phyloP scores from a whole-genome alignment of 1,140 invertebrate genomes.

The Argopecten irradians region DNA sequence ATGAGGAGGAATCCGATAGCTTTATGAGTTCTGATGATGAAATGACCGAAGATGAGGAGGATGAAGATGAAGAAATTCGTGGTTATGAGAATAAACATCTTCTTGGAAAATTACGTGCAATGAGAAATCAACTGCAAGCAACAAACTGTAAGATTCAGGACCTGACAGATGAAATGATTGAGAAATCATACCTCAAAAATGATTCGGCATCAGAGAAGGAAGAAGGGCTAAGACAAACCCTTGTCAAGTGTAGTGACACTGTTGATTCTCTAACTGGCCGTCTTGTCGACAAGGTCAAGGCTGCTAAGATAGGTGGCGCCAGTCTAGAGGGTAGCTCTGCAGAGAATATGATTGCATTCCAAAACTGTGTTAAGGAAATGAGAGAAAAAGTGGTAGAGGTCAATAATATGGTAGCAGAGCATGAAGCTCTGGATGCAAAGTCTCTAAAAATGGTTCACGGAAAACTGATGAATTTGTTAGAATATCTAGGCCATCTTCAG shows the following conservation, averaged over 20 bases:
- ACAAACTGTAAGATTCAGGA: conserved; percentile 62
- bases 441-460: conserved; percentile 60
- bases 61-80: conserved; percentile 41
- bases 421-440: conserved; percentile 64
- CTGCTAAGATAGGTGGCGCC: conserved; percentile 33
- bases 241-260: conserved; percentile 61
- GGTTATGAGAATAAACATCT: conserved; percentile 48
- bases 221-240: conserved; percentile 47
- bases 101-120: conserved; percentile 60
- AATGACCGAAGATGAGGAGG: conserved; percentile 47
- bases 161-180: conserved; percentile 57
- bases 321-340: conserved; percentile 25
- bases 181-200: conserved; percentile 30
- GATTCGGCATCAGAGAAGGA: conserved; percentile 35
- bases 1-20: conserved; percentile 57
- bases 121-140: conserved; percentile 63
- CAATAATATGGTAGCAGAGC: conserved; percentile 58
- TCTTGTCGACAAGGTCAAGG: conserved; percentile 54
- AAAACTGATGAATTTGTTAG: conserved; percentile 61
- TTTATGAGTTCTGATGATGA: conserved; percentile 47
- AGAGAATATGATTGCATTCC: conserved; percentile 59
- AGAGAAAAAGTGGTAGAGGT: conserved; percentile 61
- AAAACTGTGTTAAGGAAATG: conserved; percentile 63
- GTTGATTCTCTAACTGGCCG: conserved; percentile 58
- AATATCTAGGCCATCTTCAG: conserved; percentile 64